phyloP scores from a whole-genome alignment of 2,113 vertebrate genomes.

The Okapia johnstoni region DNA sequence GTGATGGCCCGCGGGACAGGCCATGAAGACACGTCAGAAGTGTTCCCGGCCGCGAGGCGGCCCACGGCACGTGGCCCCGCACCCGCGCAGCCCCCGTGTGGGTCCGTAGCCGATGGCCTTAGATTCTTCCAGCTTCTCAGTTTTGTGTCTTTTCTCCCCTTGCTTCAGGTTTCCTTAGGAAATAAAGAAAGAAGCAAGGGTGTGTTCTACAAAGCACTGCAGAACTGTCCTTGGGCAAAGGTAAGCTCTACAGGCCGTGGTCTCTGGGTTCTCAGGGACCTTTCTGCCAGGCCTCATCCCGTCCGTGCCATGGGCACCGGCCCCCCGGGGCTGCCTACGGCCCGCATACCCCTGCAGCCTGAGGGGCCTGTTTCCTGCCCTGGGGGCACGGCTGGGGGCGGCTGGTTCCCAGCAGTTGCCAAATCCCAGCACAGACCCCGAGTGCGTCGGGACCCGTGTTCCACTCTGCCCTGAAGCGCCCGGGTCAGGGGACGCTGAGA shows the following conservation, averaged over 20 bases:
- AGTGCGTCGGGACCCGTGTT: rapidly evolving
- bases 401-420: not conserved
- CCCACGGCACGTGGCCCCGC: rapidly evolving
- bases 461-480: not conserved
- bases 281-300: not conserved
- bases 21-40: not conserved
- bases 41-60: not conserved
- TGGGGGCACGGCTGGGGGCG: not conserved
- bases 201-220: slow-evolving; percentile 95
- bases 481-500: not conserved
- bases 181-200: slow-evolving; percentile 89
- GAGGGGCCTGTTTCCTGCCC: not conserved
- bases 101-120: rapidly evolving
- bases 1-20: not conserved
- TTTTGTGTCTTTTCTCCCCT: not conserved
- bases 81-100: rapidly evolving
- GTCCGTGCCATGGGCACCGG: not conserved
- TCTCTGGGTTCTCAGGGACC: not conserved
- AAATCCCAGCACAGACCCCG: rapidly evolving
- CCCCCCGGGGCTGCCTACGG: not conserved
- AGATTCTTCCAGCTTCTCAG: not conserved
- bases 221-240: slow-evolving; percentile 95
- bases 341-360: too few species aligned
- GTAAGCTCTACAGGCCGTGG: slow-evolving; percentile 75
- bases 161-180: slow-evolving; percentile 86